A percentile compares a stretch with the other conserved stretches of the same genome.
Evolutionary conservation across 2,888 invertebrate genomes (phyloP).

Genomic region (Drosophila buzzatii): DNA sequence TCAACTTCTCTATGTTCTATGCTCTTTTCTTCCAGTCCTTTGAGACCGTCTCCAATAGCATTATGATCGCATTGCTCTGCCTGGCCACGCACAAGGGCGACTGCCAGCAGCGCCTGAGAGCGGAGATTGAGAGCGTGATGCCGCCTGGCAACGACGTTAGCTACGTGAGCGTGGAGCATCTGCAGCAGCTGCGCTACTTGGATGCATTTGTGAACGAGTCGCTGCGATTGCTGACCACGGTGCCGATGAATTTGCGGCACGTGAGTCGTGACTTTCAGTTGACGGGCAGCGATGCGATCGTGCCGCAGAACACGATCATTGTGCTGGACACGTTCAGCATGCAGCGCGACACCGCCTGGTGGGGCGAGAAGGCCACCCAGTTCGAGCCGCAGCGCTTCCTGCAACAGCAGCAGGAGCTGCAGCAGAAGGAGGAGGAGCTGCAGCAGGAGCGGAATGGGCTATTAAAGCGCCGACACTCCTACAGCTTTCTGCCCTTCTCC

Average conservation of each 20-base stretch:
- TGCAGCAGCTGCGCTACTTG: constrained; percentile 81
- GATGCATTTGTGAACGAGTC: constrained; percentile 83
- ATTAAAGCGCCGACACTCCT: constrained; percentile 73
- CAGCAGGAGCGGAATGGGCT: constrained; percentile 9
- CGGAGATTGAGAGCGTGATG: constrained; percentile 75
- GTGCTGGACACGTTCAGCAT: constrained; percentile 83
- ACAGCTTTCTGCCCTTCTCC: constrained; percentile 83
- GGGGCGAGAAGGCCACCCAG: constrained; percentile 81
- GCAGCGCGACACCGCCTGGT: constrained; percentile 81
- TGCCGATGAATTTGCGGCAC: constrained; percentile 83
- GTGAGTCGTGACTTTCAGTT: constrained; percentile 81
- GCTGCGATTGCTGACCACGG: constrained; percentile 82
- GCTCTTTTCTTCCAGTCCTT: constrained; percentile 70
- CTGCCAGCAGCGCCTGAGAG: constrained; percentile 78
- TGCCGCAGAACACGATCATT: constrained; percentile 82
- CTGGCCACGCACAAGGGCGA: constrained; percentile 79
- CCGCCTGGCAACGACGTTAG: constrained; percentile 59
- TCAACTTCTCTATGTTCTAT: background rate
- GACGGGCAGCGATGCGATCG: constrained; percentile 51
- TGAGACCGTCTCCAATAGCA: constrained; percentile 83
- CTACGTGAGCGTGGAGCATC: constrained; percentile 72
- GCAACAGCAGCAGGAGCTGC: constrained; percentile 24
- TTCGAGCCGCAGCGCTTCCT: constrained; percentile 83
- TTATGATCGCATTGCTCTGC: constrained; percentile 80
- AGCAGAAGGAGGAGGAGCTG: constrained; percentile 18